These are phyloP conservation scores for Thysanoteuthis rhombus DNA, from an alignment of 2,888 invertebrate genomes.

Conservation along the genomic window DNA sequence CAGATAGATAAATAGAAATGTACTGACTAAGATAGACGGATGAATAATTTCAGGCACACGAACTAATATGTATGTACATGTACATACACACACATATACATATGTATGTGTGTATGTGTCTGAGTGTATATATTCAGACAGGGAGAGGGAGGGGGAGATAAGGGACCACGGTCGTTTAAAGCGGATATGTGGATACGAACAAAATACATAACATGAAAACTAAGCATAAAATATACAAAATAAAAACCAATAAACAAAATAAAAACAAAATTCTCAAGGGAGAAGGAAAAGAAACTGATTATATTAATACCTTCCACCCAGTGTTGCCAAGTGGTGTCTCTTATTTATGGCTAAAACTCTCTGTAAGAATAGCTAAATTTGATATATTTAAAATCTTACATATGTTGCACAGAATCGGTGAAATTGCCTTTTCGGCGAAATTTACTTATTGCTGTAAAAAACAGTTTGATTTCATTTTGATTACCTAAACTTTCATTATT, in stretches of 20 bases:
- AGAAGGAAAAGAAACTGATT: neutral
- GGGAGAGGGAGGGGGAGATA: neutral
- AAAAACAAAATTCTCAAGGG: neutral
- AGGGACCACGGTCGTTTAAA: neutral
- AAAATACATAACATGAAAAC: neutral
- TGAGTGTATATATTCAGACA: neutral
- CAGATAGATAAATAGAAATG: too few species aligned
- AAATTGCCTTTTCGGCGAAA: too few species aligned
- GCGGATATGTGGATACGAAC: neutral
- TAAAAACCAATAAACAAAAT: neutral
- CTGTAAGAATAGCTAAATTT: too few species aligned
- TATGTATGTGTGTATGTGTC: neutral
- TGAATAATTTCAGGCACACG: too few species aligned
- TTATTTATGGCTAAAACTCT: too few species aligned
- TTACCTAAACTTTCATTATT: too few species aligned
- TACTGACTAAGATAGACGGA: neutral
- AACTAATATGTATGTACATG: neutral
- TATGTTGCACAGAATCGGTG: too few species aligned
- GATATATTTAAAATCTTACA: too few species aligned
- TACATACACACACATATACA: neutral
- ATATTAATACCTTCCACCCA: neutral
- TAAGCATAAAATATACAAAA: neutral
- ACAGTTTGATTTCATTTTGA: too few species aligned
- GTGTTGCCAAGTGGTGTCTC: too few species aligned
- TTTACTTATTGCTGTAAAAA: too few species aligned